phyloP scores from a whole-genome alignment of 1,140 invertebrate genomes.

The Schlechtendalia chinensis region DNA sequence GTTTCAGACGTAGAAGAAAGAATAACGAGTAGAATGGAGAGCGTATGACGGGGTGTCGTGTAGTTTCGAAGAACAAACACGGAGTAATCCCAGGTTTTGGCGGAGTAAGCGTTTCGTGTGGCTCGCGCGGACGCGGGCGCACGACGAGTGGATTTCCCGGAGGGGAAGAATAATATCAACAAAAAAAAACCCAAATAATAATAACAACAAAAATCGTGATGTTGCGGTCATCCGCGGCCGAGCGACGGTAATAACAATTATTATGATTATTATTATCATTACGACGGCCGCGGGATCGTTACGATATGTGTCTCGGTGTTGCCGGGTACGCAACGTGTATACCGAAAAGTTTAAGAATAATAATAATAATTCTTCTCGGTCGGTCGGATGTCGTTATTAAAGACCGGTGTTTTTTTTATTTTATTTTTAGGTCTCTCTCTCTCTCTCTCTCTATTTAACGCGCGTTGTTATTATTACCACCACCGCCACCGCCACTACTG shows the following conservation, averaged over 20 bases:
- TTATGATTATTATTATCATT: too few species aligned
- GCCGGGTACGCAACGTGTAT: background rate
- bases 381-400: slow-evolving; percentile 46
- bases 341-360: slow-evolving; percentile 46
- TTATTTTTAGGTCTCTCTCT: background rate
- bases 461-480: slow-evolving; percentile 23
- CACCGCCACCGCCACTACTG: fast-evolving
- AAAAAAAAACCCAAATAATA: slow-evolving; percentile 5
- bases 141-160: background rate
- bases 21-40: too few species aligned
- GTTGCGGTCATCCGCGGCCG: slow-evolving; percentile 45
- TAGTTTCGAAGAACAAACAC: too few species aligned
- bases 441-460: background rate
- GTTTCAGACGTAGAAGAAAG: too few species aligned
- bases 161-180: background rate
- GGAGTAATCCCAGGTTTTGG: too few species aligned
- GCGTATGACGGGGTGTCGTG: too few species aligned
- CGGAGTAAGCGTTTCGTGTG: too few species aligned
- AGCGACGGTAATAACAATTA: slow-evolving; percentile 40
- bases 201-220: slow-evolving; percentile 40
- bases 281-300: slow-evolving; percentile 26
- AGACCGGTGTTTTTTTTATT: slow-evolving; percentile 34
- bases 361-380: slow-evolving; percentile 43
- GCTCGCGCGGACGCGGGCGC: too few species aligned
- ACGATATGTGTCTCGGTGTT: slow-evolving; percentile 21